phyloP scores from a whole-genome alignment of 2,113 vertebrate species.

The Equus przewalskii region DNA sequence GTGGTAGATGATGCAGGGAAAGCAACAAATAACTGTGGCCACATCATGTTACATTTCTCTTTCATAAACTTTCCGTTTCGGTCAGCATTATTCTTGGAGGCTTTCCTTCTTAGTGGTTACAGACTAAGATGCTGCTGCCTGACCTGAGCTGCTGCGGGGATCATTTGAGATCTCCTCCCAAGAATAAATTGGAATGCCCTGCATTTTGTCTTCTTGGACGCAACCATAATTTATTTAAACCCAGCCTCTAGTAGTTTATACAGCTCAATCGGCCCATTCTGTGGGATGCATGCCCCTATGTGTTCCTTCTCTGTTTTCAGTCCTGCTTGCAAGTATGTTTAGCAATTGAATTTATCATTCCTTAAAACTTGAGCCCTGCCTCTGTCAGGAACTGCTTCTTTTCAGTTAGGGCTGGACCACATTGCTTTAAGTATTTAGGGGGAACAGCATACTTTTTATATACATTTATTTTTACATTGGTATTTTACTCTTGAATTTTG shows the following conservation, averaged over 20 bases:
- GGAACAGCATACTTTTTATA: background rate
- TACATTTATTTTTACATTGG: slow-evolving; percentile 18
- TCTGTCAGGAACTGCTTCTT: background rate
- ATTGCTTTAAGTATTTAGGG: background rate
- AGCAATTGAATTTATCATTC: slow-evolving; percentile 27
- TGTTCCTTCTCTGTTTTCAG: slow-evolving; percentile 16
- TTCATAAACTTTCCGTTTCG: background rate
- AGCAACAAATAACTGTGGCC: background rate
- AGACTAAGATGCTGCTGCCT: background rate
- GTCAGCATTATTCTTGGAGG: slow-evolving; percentile 3
- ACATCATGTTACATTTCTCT: background rate
- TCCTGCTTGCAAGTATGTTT: background rate
- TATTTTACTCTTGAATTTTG: slow-evolving; percentile 45
- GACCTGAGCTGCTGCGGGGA: background rate
- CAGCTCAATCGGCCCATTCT: background rate
- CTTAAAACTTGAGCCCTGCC: slow-evolving; percentile 15
- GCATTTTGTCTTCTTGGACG: background rate
- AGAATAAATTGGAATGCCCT: slow-evolving; percentile 37
- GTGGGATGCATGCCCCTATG: background rate
- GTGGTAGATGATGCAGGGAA: background rate
- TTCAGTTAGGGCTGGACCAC: background rate
- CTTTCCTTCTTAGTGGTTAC: background rate
- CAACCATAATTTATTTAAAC: slow-evolving; percentile 14
- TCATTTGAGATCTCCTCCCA: background rate
- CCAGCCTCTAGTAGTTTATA: background rate